Conservation (phyloP, 53 echinoderm and acorn worm species). For the Patiria pectinifera region DNA sequence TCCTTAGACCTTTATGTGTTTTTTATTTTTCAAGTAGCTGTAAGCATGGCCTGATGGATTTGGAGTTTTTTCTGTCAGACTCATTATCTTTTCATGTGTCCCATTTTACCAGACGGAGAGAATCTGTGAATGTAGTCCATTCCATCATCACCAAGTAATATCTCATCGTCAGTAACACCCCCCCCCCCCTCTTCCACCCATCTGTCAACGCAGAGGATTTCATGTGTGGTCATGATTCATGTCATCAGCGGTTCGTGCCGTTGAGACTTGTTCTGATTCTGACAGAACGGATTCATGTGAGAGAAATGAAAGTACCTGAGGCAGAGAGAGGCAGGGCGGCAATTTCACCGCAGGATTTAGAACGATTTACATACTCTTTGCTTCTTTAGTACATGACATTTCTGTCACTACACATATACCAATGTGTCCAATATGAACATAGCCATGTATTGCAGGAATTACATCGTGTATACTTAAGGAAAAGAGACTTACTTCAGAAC, state of each 20-base stretch:
- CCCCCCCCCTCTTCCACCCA: not conserved
- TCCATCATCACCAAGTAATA: constrained; percentile 48
- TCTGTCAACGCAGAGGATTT: not conserved
- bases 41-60: not conserved
- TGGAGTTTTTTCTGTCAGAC: not conserved
- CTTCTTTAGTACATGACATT: not conserved
- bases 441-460: no score
- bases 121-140: not conserved
- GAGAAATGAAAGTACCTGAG: not conserved
- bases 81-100: no score
- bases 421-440: not conserved
- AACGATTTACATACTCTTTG: not conserved
- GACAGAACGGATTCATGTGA: not conserved
- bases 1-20: not conserved
- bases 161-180: not conserved
- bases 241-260: not conserved
- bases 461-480: no score
- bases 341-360: not conserved
- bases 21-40: not conserved
- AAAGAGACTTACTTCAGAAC: no score
- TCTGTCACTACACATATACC: not conserved
- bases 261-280: not conserved
- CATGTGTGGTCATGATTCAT: constrained; percentile 3
- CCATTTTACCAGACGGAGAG: not conserved
- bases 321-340: no score